These are phyloP conservation scores for Miniopterus natalensis DNA, from an alignment of 2,113 vertebrate species.

Conservation along the genomic window DNA sequence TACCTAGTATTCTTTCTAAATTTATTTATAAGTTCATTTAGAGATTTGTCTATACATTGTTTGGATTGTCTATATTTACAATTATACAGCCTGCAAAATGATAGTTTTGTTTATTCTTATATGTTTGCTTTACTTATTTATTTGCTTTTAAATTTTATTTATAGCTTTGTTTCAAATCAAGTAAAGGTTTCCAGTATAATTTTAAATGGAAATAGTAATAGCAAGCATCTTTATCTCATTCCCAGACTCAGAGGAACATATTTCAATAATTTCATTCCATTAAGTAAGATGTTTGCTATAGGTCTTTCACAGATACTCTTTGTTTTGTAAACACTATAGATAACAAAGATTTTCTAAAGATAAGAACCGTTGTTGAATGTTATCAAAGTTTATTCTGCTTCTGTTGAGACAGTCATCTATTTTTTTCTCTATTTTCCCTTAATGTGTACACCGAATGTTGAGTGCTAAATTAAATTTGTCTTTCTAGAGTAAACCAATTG, in stretches of 20 bases:
- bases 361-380: background rate
- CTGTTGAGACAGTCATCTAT: background rate
- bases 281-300: background rate
- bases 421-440: background rate
- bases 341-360: background rate
- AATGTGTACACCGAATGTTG: background rate
- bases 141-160: background rate
- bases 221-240: background rate
- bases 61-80: background rate
- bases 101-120: background rate
- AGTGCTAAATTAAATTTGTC: background rate
- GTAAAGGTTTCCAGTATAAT: background rate
- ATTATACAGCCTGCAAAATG: background rate
- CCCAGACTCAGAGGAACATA: background rate
- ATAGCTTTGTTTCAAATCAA: background rate
- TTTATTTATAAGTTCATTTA: background rate
- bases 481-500: background rate
- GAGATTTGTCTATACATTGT: background rate
- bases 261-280: background rate
- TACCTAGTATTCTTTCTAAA: background rate
- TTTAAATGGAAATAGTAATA: background rate
- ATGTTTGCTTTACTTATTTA: background rate
- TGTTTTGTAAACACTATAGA: background rate
- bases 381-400: background rate
- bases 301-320: background rate